Conservation (phyloP, 2,113 vertebrate genomes). For the Noturus placidus region DNA sequence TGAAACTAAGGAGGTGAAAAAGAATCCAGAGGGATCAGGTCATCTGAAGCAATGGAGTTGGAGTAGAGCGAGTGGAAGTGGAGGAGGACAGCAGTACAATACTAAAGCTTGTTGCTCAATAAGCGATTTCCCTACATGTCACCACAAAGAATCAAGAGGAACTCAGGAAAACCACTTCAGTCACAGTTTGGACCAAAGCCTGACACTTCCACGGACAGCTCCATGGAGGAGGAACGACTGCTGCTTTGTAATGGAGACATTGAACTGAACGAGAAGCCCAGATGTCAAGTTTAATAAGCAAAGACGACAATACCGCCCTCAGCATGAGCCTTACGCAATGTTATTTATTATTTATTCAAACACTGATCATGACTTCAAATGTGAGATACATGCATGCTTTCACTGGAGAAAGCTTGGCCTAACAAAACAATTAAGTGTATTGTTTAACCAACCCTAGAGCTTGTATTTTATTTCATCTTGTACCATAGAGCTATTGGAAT, state of each 20-base stretch:
- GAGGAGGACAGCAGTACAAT: background rate
- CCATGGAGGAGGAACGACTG: background rate
- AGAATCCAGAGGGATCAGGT: background rate
- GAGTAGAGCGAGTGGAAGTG: background rate
- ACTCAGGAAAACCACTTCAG: slow-evolving; percentile 9
- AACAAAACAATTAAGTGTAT: background rate
- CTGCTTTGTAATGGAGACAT: background rate
- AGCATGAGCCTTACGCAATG: background rate
- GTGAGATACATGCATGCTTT: too few relatives aligned
- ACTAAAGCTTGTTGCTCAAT: background rate
- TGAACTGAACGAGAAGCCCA: background rate
- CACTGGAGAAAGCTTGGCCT: too few relatives aligned
- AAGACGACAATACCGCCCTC: background rate
- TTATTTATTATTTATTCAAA: background rate
- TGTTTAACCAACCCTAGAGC: background rate
- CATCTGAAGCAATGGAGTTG: background rate
- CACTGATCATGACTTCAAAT: background rate
- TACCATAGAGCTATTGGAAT: background rate
- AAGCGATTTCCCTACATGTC: too few relatives aligned
- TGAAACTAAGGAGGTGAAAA: background rate
- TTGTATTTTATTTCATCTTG: background rate
- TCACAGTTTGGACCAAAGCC: background rate
- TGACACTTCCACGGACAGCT: background rate
- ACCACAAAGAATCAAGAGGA: background rate
- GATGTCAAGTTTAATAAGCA: background rate